Evolutionary conservation across 2,113 vertebrate genomes (phyloP).

Genomic region (Cnemophilus loriae): DNA sequence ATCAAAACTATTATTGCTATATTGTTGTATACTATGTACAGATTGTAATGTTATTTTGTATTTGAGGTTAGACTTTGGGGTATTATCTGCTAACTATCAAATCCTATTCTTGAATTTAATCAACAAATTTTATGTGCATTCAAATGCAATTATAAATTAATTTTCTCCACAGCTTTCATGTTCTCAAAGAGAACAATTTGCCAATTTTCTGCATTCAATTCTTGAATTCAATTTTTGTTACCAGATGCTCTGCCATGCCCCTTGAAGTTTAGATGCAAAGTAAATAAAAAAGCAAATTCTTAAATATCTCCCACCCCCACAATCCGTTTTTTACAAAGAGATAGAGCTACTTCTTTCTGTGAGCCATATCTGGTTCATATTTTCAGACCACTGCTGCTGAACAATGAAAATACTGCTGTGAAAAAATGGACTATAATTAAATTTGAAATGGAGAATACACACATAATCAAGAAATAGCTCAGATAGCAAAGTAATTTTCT

Average conservation of each 20-base stretch:
- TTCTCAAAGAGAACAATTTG: neutral
- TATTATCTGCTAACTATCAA: neutral
- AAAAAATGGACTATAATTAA: neutral
- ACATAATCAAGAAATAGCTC: neutral
- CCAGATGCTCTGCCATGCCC: neutral
- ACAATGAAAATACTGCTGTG: neutral
- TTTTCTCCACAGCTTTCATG: neutral
- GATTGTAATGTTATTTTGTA: neutral
- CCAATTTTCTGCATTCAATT: neutral
- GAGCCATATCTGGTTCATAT: neutral
- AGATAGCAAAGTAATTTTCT: neutral
- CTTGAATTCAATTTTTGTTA: neutral
- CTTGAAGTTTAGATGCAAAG: neutral
- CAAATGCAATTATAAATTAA: neutral
- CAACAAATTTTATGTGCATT: neutral
- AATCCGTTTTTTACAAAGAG: neutral
- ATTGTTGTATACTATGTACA: neutral
- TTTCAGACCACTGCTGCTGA: neutral
- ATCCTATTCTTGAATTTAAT: neutral
- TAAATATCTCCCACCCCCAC: neutral
- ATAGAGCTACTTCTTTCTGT: neutral
- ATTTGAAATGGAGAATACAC: neutral
- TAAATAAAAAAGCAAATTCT: neutral
- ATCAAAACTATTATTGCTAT: neutral
- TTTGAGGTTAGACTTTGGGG: neutral